Evolutionary conservation across 2,113 vertebrate genomes (phyloP).

Genomic region (Nicator chloris): DNA sequence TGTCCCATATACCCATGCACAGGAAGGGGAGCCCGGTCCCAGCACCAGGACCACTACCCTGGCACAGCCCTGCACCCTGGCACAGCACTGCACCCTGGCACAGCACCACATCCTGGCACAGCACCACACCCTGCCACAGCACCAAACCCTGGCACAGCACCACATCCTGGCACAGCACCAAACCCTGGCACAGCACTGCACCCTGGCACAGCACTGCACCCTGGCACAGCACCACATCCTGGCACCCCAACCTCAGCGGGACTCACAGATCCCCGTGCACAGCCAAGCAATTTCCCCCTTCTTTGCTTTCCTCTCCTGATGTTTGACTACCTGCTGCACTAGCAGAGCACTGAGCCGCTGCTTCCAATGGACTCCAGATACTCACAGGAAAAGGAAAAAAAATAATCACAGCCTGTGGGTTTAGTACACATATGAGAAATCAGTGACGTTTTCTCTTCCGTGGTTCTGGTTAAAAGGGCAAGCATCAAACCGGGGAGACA

Average conservation of each 20-base stretch:
- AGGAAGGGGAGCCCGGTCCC: background rate
- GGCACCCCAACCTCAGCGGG: rapidly evolving
- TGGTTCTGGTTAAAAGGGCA: background rate
- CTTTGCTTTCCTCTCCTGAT: background rate
- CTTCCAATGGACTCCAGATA: background rate
- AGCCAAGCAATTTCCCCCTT: background rate
- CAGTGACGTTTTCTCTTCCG: background rate
- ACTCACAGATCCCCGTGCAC: background rate
- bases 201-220: rapidly evolving
- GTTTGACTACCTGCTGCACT: background rate
- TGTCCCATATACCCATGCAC: background rate
- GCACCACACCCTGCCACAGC: rapidly evolving
- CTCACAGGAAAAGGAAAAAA: background rate
- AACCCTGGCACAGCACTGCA: too few relatives aligned
- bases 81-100: background rate
- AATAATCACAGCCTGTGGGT: background rate
- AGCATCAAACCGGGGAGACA: background rate
- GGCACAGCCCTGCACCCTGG: rapidly evolving
- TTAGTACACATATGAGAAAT: background rate
- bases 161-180: too few relatives aligned
- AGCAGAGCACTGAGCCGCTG: background rate
- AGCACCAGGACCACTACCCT: rapidly evolving
- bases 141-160: too few relatives aligned
- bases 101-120: background rate
- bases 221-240: background rate